These are phyloP conservation scores for Paramormyrops kingsleyae DNA, from an alignment of 2,113 vertebrate genomes.

Conservation along the genomic window DNA sequence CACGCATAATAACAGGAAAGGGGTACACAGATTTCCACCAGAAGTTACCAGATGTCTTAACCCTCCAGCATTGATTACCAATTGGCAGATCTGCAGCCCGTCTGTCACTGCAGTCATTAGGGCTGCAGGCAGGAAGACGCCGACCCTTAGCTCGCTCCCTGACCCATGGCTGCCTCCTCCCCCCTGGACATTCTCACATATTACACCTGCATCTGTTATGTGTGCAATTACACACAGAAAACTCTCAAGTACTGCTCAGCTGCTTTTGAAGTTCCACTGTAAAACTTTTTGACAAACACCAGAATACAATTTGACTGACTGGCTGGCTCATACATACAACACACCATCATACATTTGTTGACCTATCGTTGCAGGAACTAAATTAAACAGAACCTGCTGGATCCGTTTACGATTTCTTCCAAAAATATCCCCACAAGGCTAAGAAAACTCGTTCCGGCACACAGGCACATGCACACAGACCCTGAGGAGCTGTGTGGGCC, in stretches of 20 bases:
- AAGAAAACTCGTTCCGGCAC: background rate
- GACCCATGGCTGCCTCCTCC: background rate
- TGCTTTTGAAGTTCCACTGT: background rate
- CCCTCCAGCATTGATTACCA: background rate
- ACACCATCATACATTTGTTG: background rate
- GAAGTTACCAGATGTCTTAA: background rate
- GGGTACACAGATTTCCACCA: background rate
- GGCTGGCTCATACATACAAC: background rate
- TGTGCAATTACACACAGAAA: background rate
- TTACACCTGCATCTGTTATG: background rate
- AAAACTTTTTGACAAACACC: background rate
- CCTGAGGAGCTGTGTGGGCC: background rate
- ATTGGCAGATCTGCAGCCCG: background rate
- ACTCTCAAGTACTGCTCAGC: background rate
- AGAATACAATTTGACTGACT: background rate
- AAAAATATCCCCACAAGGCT: constrained; percentile 6
- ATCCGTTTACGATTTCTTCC: constrained; percentile 7
- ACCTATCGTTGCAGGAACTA: background rate
- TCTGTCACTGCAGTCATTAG: background rate
- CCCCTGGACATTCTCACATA: background rate
- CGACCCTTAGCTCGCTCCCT: background rate
- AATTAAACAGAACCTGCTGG: background rate
- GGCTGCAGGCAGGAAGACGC: background rate
- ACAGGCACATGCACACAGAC: constrained; percentile 1
- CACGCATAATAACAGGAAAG: background rate